Evolutionary conservation across 2,888 invertebrate genomes (phyloP), one percentile per base, ranked within the genome.

Genomic region (Drosophila phalerata): DNA sequence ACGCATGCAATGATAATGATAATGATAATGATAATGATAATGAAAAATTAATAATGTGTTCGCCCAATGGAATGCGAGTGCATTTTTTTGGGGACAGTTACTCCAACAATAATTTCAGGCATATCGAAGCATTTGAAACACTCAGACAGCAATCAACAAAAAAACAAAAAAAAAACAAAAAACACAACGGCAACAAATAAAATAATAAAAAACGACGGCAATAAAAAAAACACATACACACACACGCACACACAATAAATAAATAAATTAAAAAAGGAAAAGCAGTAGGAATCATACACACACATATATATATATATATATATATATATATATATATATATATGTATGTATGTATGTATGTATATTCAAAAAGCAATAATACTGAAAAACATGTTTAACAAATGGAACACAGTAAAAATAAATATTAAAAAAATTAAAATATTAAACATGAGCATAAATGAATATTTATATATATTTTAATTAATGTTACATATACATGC

Each of bases 321-420:
- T n/a, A n/a, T n/a, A n/a, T n/a, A n/a, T n/a, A n/a, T n/a, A n/a
- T n/a, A n/a, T n/a, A n/a, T n/a, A n/a, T n/a, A n/a, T n/a, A n/a
- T n/a, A n/a, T n/a, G n/a, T n/a, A 13, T 30, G 17, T 11, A 49
- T 56, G 48, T 70, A 76, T 77, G 73, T 75, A 79, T 89, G 90
- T 88, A 90, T 86, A 90, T 85, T 85, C 88, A 90, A 32, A 32
- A 91, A 90, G 90, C 91, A 91, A 91, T 91, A 91, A 89, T 70
- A 81, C 60, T 72, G 70, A 68, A 65, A 65, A 84, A 75, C 43
- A 79, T 77, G 75, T 79, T 81, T 79, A 79, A 74, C 77, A 79
- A 69, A 73, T 77, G 77, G 72, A 77, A 65, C 78, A 69, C 63
- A 68, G 73, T 68, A 61, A 79, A 70, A 57, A 69, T 43, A 58